Evolutionary conservation across 1,140 invertebrate genomes (phyloP).

Genomic region (Heliconius himera): DNA sequence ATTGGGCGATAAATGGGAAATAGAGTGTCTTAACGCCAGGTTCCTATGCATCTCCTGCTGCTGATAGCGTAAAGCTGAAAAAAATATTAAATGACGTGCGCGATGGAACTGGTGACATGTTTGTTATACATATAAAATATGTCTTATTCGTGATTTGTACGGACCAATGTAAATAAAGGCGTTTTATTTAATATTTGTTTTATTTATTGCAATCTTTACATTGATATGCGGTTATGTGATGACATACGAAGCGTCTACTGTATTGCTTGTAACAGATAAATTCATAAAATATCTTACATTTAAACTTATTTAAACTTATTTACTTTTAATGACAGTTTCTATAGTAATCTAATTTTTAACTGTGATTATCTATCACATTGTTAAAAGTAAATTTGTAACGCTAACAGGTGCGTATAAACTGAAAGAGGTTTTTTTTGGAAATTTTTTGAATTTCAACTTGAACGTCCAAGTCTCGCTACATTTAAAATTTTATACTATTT

Average conservation of each 20-base stretch:
- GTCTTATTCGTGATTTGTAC: conserved; percentile 39
- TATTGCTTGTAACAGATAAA: conserved; percentile 23
- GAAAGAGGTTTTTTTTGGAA: not conserved
- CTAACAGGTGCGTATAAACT: not conserved
- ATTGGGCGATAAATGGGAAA: no score
- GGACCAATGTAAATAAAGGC: conserved; percentile 72
- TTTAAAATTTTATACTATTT: no score
- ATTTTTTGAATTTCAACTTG: no score
- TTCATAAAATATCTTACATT: not conserved
- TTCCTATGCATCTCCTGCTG: no score
- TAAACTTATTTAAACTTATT: no score
- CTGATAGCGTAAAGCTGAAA: no score
- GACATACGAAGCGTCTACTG: conserved; percentile 36
- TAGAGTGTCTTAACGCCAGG: no score
- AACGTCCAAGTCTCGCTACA: no score
- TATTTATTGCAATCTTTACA: conserved; percentile 49
- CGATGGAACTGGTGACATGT: not conserved
- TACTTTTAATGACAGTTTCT: no score
- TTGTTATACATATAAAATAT: not conserved
- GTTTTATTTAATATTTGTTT: conserved; percentile 47
- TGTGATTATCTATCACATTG: not conserved
- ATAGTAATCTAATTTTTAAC: no score
- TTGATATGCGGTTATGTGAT: conserved; percentile 42
- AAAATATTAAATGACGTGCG: not conserved
- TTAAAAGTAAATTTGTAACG: not conserved